Evolutionary conservation across 2,113 vertebrate genomes (phyloP), one percentile per base, ranked within the genome.

Genomic region (Oncorhynchus gorbuscha): DNA sequence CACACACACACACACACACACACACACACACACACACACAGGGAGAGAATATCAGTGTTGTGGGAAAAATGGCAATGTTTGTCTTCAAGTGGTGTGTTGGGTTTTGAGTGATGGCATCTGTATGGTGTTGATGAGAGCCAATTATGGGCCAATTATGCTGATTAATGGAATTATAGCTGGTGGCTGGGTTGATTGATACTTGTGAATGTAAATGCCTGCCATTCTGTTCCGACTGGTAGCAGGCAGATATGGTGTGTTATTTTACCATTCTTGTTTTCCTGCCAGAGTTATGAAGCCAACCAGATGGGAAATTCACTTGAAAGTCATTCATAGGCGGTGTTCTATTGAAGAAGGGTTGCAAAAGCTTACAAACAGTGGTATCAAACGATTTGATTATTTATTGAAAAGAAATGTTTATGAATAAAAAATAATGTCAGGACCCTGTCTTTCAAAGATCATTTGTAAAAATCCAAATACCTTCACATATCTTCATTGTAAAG

Each of bases 111-210:
- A 86, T 82, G 86, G 69, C 82, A 83, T 90, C 88, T 86, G 85
- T 20, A 39, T 85, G 81, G 84, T 84, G 71, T 35, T 81, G 84
- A 87, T 74, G 85, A 89, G 84, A 81, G 83, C 70, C 82, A 85
- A 89, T 91, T 91, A 90, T 77, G 80, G 79, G 74, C 73, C 85
- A 87, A 84, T 90, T 90, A 89, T 77, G 69, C 81, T 84, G 87
- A 91, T 91, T 87, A 87, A 89, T 86, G 76, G 83, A 86, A 92
- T 89, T 89, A 85, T 68, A 76, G 84, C 77, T 72, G 24, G 49
- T 16, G 76, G 73, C 82, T 81, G 82, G 84, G 78, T 73, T 83
- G 85, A 76, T 81, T 67, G 78, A 86, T 83, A 76, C 79, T 81
- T 75, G 51, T 65, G 76, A 66, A 73, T 84, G 76, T 69, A 87